A percentile compares a stretch with the other conserved stretches of the same genome.
phyloP scores from a whole-genome alignment of 2,888 invertebrate species.

The Galerucella calmariensis region DNA sequence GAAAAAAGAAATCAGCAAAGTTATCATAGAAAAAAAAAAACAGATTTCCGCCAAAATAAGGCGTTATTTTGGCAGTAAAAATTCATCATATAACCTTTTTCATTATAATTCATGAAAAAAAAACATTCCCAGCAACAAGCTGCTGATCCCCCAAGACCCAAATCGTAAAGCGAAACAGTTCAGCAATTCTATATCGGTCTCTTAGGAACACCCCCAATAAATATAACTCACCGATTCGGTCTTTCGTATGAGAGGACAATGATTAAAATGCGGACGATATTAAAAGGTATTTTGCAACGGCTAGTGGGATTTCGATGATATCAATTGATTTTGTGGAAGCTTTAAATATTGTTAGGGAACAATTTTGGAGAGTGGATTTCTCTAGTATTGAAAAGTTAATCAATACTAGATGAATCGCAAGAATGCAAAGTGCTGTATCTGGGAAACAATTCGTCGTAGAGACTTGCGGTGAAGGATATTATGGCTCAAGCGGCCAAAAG shows the following conservation, averaged over 20 bases:
- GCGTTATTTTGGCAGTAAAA: background rate
- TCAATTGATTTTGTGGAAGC: background rate
- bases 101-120: slow-evolving; percentile 18
- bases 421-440: no score
- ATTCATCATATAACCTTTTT: slow-evolving; percentile 7
- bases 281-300: background rate
- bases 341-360: background rate
- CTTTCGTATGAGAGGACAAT: background rate
- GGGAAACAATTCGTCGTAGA: no score
- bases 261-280: background rate
- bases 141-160: slow-evolving; percentile 19
- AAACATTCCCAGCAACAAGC: slow-evolving; percentile 28
- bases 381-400: no score
- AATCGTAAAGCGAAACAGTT: slow-evolving; percentile 27
- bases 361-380: no score
- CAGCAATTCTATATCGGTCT: slow-evolving; percentile 20
- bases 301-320: background rate
- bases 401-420: no score
- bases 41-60: no score
- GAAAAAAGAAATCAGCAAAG: no score
- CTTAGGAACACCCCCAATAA: slow-evolving; percentile 10
- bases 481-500: no score
- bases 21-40: no score
- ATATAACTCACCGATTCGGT: slow-evolving; percentile 2
- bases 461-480: no score